These are phyloP conservation scores for Steinernema feltiae DNA, from an alignment of 1,140 invertebrate species.

Conservation along the genomic window DNA sequence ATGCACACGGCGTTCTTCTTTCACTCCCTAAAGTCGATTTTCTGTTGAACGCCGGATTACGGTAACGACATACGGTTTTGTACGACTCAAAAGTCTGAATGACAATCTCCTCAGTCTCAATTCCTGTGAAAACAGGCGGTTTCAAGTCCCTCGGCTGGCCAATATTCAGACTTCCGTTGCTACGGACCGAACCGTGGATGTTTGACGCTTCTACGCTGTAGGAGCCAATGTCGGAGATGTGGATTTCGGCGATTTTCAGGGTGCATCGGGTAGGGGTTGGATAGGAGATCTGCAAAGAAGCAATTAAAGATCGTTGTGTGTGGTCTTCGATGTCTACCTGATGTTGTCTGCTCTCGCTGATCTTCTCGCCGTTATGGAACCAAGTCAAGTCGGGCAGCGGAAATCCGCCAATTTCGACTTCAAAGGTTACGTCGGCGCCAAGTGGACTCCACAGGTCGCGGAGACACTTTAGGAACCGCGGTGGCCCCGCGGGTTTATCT, in stretches of 20 bases:
- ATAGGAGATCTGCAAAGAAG: constrained; percentile 30
- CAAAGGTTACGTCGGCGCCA: constrained; percentile 30
- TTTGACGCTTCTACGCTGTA: constrained; percentile 45
- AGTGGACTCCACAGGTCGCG: constrained; percentile 45
- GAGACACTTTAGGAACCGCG: constrained; percentile 44
- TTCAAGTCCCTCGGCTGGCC: constrained; percentile 31
- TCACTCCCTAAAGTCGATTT: not conserved
- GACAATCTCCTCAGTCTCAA: constrained; percentile 25
- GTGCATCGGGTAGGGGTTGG: constrained; percentile 24
- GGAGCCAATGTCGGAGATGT: constrained; percentile 35
- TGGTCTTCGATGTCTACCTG: constrained; percentile 19
- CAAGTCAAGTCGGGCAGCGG: constrained; percentile 43
- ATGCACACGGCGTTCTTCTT: not conserved
- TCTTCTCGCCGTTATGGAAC: constrained; percentile 44
- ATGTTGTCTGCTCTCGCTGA: constrained; percentile 30
- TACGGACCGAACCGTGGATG: constrained; percentile 46
- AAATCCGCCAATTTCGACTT: constrained; percentile 42
- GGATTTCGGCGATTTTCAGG: constrained; percentile 25
- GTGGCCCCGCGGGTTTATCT: constrained; percentile 42
- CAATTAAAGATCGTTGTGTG: constrained; percentile 9
- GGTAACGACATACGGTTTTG: not conserved
- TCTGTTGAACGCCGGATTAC: not conserved
- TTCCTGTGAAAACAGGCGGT: constrained; percentile 35
- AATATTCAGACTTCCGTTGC: constrained; percentile 39
- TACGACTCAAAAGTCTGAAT: constrained; percentile 11